phyloP scores from a whole-genome alignment of 2,888 invertebrate genomes.

The Scotopteryx bipunctaria region DNA sequence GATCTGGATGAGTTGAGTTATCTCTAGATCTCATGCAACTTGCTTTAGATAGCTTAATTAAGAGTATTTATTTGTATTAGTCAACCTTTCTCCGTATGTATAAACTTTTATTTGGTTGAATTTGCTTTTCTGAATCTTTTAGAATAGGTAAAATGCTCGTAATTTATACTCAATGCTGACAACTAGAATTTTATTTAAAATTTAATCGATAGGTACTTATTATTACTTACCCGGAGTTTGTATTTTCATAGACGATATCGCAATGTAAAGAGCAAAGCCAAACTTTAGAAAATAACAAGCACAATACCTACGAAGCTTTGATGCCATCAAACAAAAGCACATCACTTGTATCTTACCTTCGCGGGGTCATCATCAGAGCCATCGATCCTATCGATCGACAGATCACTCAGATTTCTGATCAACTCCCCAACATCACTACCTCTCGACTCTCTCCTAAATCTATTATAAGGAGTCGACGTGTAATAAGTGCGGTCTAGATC shows the following conservation, averaged over 20 bases:
- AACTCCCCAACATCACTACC: slow-evolving; percentile 61
- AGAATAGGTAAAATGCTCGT: no score
- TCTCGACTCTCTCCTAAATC: slow-evolving; percentile 58
- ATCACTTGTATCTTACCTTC: slow-evolving; percentile 62
- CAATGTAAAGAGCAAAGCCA: background rate
- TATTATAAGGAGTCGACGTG: slow-evolving; percentile 71
- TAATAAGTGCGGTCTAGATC: slow-evolving; percentile 75
- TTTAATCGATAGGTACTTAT: no score
- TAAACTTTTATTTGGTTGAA: no score
- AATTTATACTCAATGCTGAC: no score
- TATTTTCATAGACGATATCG: background rate
- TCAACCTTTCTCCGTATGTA: no score
- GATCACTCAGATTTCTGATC: slow-evolving; percentile 65
- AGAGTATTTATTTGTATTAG: no score
- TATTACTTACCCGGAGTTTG: no score
- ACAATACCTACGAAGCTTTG: slow-evolving; percentile 15
- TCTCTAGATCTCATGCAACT: no score
- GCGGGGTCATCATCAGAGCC: slow-evolving; percentile 71
- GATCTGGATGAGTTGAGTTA: no score
- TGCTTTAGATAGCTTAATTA: no score
- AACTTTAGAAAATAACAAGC: slow-evolving; percentile 3
- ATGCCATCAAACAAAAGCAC: slow-evolving; percentile 15
- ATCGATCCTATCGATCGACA: slow-evolving; percentile 69
- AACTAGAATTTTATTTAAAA: no score
- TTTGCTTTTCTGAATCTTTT: no score